phyloP scores from a whole-genome alignment of 2,888 invertebrate species.

The Malthinus flaveolus region DNA sequence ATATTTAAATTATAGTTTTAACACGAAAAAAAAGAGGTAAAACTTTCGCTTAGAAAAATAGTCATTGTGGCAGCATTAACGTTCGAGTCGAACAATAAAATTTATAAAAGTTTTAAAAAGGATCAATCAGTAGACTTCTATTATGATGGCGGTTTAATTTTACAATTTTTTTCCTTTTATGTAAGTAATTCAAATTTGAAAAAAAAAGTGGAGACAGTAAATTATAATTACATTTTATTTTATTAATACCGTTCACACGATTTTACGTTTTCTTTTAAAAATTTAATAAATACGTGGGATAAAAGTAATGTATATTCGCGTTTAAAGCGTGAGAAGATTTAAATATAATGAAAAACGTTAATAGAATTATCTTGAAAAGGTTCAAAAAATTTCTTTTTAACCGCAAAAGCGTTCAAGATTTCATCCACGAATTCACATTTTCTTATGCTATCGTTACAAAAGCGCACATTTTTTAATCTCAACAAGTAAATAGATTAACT shows the following conservation, averaged over 20 bases:
- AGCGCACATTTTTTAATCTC: too few species aligned
- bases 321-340: constrained; percentile 17
- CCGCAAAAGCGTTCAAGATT: constrained; percentile 10
- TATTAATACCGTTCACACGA: not conserved
- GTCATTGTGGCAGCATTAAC: constrained; percentile 4
- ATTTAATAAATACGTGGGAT: constrained; percentile 17
- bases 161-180: too few species aligned
- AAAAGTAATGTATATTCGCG: constrained; percentile 2
- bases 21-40: constrained; percentile 18
- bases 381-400: constrained; percentile 9
- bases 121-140: not conserved
- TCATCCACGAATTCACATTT: too few species aligned
- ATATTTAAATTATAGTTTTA: constrained; percentile 26
- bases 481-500: too few species aligned
- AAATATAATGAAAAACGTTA: constrained; percentile 15
- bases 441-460: too few species aligned
- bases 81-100: constrained; percentile 4
- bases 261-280: constrained; percentile 4
- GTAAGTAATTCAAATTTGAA: not conserved
- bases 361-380: constrained; percentile 18
- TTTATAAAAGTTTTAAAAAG: not conserved
- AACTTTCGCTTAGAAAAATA: constrained; percentile 27
- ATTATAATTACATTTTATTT: not conserved
- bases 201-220: not conserved
- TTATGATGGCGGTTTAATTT: too few species aligned